phyloP scores from a whole-genome alignment of 2,888 invertebrate species.

The Rhingia campestris region DNA sequence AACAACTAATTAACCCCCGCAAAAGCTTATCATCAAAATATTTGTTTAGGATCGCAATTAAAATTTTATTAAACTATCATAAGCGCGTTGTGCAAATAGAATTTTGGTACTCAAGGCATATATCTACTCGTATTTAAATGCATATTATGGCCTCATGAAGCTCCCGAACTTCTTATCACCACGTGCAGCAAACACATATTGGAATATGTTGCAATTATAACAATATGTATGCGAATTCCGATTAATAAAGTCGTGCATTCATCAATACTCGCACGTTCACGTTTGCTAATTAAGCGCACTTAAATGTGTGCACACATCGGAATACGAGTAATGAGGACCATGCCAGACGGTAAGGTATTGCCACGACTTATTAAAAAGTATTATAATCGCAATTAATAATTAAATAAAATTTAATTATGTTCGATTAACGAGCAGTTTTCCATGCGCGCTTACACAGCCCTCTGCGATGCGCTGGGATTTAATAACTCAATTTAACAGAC shows the following conservation, averaged over 20 bases:
- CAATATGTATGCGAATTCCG: slow-evolving; percentile 19
- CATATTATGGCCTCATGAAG: slow-evolving; percentile 25
- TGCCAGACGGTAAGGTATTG: slow-evolving; percentile 4
- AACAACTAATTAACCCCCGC: slow-evolving; percentile 1
- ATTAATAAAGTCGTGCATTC: slow-evolving; percentile 50
- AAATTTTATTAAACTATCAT: slow-evolving; percentile 61
- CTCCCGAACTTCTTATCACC: slow-evolving; percentile 24
- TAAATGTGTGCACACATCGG: slow-evolving; percentile 21
- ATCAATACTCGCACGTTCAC: slow-evolving; percentile 19
- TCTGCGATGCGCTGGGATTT: slow-evolving; percentile 44
- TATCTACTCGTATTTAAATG: slow-evolving; percentile 44
- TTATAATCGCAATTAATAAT: slow-evolving; percentile 63
- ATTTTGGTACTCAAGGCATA: slow-evolving; percentile 9
- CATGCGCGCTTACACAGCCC: neutral
- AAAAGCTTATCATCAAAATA: slow-evolving; percentile 42
- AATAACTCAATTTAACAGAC: slow-evolving; percentile 72
- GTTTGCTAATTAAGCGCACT: slow-evolving; percentile 51
- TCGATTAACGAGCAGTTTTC: slow-evolving; percentile 63
- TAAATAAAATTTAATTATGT: slow-evolving; percentile 73
- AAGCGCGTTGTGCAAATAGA: slow-evolving; percentile 47
- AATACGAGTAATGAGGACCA: neutral
- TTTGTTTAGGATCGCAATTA: slow-evolving; percentile 64
- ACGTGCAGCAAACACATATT: neutral
- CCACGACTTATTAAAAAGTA: slow-evolving; percentile 47
- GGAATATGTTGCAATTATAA: slow-evolving; percentile 28